These are phyloP conservation scores for Hyperoodon ampullatus DNA, from an alignment of 2,113 vertebrate genomes.

Conservation along the genomic window DNA sequence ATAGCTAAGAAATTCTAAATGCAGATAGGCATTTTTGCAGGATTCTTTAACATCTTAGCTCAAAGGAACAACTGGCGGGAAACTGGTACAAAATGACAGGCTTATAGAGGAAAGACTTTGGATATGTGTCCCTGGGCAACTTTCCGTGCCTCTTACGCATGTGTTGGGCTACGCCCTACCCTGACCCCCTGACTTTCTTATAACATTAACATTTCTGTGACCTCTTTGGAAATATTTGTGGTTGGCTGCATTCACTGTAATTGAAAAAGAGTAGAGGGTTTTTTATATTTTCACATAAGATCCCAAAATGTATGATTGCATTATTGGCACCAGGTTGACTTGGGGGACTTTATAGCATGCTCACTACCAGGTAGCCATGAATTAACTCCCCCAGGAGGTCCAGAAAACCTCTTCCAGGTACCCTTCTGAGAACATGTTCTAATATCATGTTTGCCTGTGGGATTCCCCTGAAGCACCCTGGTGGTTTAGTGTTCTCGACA, in stretches of 20 bases:
- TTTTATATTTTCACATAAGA: neutral
- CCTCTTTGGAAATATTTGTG: conserved; percentile 52
- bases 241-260: neutral
- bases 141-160: neutral
- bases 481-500: conserved; percentile 85
- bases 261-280: neutral
- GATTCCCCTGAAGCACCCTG: conserved; percentile 68
- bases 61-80: neutral
- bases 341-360: neutral
- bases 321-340: neutral
- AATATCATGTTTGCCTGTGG: neutral
- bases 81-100: neutral
- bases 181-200: neutral
- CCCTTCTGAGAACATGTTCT: neutral
- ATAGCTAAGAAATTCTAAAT: neutral
- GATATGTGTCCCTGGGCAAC: neutral
- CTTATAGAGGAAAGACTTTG: neutral
- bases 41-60: neutral
- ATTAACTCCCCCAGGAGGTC: neutral
- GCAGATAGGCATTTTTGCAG: neutral
- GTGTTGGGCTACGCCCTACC: neutral
- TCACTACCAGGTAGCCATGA: neutral
- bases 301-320: neutral
- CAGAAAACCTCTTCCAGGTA: neutral
- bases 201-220: conserved; percentile 7